Evolutionary conservation across 1,140 invertebrate species (phyloP).

Genomic region (Drosophila prosaltans): DNA sequence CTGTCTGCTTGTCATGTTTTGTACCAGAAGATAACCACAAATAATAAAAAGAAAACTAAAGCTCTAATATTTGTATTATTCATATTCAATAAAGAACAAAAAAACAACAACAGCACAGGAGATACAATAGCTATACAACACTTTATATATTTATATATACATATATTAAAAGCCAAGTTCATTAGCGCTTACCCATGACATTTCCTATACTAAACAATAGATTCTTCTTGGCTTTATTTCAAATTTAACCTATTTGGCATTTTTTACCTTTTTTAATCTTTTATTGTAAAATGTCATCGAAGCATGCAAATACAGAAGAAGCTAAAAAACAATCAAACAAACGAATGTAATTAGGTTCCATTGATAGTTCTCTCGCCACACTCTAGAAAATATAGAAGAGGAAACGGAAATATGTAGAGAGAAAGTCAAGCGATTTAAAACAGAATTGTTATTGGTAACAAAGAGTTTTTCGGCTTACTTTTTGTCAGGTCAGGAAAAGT

Average conservation of each 20-base stretch:
- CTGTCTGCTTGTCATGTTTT: background rate
- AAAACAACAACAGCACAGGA: background rate
- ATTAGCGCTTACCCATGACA: constrained; percentile 7
- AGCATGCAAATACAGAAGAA: background rate
- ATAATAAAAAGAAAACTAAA: background rate
- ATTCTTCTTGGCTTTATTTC: background rate
- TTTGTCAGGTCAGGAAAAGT: too few relatives aligned
- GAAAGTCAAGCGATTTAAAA: too few relatives aligned
- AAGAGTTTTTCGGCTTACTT: too few relatives aligned
- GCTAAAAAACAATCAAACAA: background rate
- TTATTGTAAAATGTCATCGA: constrained; percentile 1
- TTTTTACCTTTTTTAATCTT: background rate
- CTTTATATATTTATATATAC: background rate
- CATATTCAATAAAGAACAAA: constrained; percentile 5
- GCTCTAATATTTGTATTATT: background rate
- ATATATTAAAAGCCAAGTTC: constrained; percentile 1
- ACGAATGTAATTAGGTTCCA: constrained; percentile 6
- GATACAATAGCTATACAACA: background rate
- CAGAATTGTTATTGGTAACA: too few relatives aligned
- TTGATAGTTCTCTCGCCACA: background rate
- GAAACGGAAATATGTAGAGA: constrained; percentile 2
- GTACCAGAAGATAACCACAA: background rate
- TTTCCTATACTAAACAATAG: constrained; percentile 2
- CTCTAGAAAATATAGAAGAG: background rate
- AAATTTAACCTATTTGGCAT: too few relatives aligned